Base-by-base conservation (phyloP, 92 coral and sea anemone genomes). In the Blastomussa wellsi region DNA sequence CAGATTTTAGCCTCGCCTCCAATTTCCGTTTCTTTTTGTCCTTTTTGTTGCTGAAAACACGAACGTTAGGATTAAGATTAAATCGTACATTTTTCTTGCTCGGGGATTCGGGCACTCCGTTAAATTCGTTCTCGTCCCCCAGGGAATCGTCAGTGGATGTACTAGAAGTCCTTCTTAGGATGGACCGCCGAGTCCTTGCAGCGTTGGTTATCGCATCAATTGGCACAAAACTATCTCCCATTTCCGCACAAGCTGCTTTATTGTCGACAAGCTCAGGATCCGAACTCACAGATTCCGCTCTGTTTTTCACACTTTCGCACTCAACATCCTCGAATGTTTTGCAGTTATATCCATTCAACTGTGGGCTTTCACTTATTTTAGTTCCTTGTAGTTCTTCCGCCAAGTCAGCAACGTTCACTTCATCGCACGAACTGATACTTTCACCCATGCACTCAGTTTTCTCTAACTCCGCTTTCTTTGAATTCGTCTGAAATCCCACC, bases 31-130 rank as follows among this genome's bases (percentile, higher is more conserved):
- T 94, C 79, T 90, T 90, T 81, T 97, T 97, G 78, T 95, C 99
- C 72, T 93, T 92, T 72, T 91, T 97, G 86, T 97, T 97, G 79
- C 99, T 97, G 65, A 97, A 97, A 38, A 97, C 97, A 51, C 95
- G 95, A 14, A 97, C 95, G 44, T 93, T 94, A 17, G 95, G 98
- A 74, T 94, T 95, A 24, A 95, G 92, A 80, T 97, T 97, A 77
- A 97, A 97, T n/a, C 99, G 96, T 59, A 97, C 99, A 74, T 95
- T 92, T 47, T 91, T 88, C 81, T 88, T 94, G 41, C 95, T 90
- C 44, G 98, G 98, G 35, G 98, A 94, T 20, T 93, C 98, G 79
- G 88, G 89, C 1, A 77, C 65, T 24, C 95, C 93, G 88, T 81
- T 86, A 8, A 85, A 82, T 72, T 92, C 95, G 15, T 80, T 79